These are phyloP conservation scores for Siderastrea radians DNA, from an alignment of 92 coral and sea anemone genomes.

Conservation along the genomic window DNA sequence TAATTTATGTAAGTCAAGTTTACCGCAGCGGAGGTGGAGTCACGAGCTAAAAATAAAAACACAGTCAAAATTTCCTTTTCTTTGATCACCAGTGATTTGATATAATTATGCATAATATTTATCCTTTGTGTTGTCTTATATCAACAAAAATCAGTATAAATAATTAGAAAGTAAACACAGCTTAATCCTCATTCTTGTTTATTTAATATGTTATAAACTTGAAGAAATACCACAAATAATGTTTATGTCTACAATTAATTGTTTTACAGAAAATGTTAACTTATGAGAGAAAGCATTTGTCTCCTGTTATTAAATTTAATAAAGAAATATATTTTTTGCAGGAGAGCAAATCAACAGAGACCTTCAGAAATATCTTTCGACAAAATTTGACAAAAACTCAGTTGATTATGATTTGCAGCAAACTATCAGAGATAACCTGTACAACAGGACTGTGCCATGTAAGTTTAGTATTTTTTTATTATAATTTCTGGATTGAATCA, in stretches of 20 bases:
- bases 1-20: no score
- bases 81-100: not conserved
- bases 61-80: not conserved
- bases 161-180: not conserved
- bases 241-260: no score
- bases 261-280: no score
- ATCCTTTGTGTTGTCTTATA: not conserved
- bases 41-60: not conserved
- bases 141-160: conserved; percentile 1
- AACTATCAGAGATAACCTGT: conserved; percentile 96
- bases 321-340: conserved; percentile 24
- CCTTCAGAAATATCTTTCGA: conserved; percentile 88
- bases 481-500: not conserved
- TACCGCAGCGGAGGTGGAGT: no score
- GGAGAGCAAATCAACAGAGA: conserved; percentile 92
- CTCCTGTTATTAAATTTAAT: not conserved
- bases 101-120: not conserved
- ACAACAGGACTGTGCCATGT: conserved; percentile 96
- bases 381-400: conserved; percentile 81
- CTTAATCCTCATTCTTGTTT: not conserved
- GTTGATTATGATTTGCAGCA: conserved; percentile 93
- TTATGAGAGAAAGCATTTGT: not conserved
- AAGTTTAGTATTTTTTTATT: conserved; percentile 35
- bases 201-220: not conserved
- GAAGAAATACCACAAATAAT: no score